These are phyloP conservation scores for Acanthopagrus latus DNA, from an alignment of 2,797 vertebrate genomes.

Conservation along the genomic window DNA sequence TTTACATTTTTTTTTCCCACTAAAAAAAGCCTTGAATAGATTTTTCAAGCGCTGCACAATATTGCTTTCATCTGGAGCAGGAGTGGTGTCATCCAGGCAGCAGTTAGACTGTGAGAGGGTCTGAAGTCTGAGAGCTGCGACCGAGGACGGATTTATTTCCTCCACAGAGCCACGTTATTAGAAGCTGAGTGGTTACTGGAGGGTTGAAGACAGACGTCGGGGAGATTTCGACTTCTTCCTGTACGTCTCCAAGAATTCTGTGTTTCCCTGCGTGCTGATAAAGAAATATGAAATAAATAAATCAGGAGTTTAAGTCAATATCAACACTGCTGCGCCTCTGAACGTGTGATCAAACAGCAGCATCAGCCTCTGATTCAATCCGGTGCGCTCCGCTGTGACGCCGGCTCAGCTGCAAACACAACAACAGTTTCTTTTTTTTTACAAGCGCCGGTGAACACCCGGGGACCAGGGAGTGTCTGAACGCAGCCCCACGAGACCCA, in stretches of 20 bases:
- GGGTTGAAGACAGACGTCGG: no score
- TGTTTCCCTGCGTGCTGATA: slow-evolving; percentile 9
- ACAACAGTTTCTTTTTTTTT: slow-evolving; percentile 26
- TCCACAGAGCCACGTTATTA: background rate
- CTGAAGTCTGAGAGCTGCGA: background rate
- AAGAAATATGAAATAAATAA: slow-evolving; percentile 28
- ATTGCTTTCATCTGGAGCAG: background rate
- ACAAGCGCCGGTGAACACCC: slow-evolving; percentile 30
- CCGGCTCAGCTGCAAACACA: slow-evolving; percentile 35
- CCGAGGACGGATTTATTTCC: no score
- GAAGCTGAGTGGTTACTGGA: background rate
- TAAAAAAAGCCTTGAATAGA: background rate
- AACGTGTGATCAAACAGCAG: slow-evolving; percentile 48
- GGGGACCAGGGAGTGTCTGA: slow-evolving; percentile 39
- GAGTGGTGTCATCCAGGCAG: background rate
- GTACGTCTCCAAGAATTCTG: slow-evolving; percentile 3
- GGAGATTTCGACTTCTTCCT: background rate
- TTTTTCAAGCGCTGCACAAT: background rate
- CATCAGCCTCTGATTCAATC: slow-evolving; percentile 39
- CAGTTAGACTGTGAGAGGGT: background rate
- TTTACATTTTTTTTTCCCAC: no score
- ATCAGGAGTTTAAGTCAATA: slow-evolving; percentile 46
- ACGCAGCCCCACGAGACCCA: slow-evolving; percentile 39
- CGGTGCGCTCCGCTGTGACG: slow-evolving; percentile 15
- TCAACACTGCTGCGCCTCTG: slow-evolving; percentile 31